Percentiles rank a stretch among this genome's conserved stretches.
Conservation (phyloP, 2,797 vertebrate species). For the Megalops cyprinoides region DNA sequence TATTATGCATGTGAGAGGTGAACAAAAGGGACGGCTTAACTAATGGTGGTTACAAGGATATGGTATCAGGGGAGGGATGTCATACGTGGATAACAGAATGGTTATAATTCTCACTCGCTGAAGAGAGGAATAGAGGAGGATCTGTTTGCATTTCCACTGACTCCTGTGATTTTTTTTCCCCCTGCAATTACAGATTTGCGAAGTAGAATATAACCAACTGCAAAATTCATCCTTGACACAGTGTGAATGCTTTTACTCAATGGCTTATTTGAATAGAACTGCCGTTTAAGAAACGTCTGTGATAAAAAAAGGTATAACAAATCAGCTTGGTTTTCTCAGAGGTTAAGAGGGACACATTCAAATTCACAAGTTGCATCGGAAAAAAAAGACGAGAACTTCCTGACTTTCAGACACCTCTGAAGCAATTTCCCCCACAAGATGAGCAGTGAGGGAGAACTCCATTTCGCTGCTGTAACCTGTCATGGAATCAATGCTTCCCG, state of each 20-base stretch:
- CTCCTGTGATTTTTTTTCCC: too few relatives aligned
- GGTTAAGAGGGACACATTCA: background rate
- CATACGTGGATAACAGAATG: too few relatives aligned
- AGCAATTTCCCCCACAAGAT: conserved; percentile 65
- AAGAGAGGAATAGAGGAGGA: too few relatives aligned
- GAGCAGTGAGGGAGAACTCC: conserved; percentile 58
- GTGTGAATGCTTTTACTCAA: background rate
- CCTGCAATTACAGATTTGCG: too few relatives aligned
- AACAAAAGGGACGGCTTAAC: too few relatives aligned
- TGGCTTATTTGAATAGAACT: background rate
- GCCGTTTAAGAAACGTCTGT: background rate
- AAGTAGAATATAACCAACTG: conserved; percentile 20
- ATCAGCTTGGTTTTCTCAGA: background rate
- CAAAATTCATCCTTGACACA: conserved; percentile 8
- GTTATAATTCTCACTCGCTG: too few relatives aligned
- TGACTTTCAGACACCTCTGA: conserved; percentile 64
- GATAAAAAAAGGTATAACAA: background rate
- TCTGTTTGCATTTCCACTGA: too few relatives aligned
- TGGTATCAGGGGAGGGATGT: too few relatives aligned
- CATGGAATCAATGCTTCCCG: conserved; percentile 66
- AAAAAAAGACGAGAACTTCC: conserved; percentile 67
- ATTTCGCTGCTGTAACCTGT: conserved; percentile 63
- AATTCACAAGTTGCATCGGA: conserved; percentile 55
- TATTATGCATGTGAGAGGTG: too few relatives aligned
- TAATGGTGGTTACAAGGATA: too few relatives aligned